Evolutionary conservation across 2,797 vertebrate species (phyloP), one percentile per base, ranked within the genome.

Genomic region (Phrynocephalus forsythii): DNA sequence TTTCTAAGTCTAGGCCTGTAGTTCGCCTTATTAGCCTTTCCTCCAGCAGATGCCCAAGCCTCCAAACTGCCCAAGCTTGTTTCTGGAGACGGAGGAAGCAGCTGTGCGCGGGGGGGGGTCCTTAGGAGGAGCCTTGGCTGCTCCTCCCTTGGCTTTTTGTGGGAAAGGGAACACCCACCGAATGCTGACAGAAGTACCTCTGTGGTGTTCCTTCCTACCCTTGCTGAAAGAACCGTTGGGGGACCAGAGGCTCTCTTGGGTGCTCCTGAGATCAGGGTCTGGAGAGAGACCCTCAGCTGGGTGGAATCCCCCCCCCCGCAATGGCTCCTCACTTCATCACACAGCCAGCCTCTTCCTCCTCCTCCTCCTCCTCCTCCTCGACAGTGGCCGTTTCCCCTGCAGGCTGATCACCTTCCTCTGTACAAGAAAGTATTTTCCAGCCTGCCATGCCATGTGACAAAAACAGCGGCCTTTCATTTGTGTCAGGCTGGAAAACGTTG

Each of bases 331-430:
- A 90, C 66, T 84, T 52, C 77, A 3, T 24, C 84, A 3, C 38
- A 48, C 30, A 15, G 5, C 10, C 0, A 63, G 24, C n/a, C 7
- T 26, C 44, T 11, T 20, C 63, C 7, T 38, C 60, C 30, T 69
- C 28, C 44, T 48, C 38, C n/a, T n/a, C 28, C 28, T 44, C 66
- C 38, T 26, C 26, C 30, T 44, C 26, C 1, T 9, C 69, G 71
- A 10, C 68, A 0, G 8, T 0, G 26, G 10, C 6, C 68, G 0
- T 0, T 28, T 5, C 44, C 0, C 16, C 0, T 0, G 0, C 0
- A 1, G 48, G 72, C 79, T 8, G 0, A 48, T 1, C 3, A 48
- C 1, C 3, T 1, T 0, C 56, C 16, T 56, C 9, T 38, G 7
- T 30, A 26, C 3, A n/a, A 20, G 0, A 1, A 48, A 79, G 66